Evolutionary conservation across 1,140 invertebrate species (phyloP).

Genomic region (Cherax destructor): DNA sequence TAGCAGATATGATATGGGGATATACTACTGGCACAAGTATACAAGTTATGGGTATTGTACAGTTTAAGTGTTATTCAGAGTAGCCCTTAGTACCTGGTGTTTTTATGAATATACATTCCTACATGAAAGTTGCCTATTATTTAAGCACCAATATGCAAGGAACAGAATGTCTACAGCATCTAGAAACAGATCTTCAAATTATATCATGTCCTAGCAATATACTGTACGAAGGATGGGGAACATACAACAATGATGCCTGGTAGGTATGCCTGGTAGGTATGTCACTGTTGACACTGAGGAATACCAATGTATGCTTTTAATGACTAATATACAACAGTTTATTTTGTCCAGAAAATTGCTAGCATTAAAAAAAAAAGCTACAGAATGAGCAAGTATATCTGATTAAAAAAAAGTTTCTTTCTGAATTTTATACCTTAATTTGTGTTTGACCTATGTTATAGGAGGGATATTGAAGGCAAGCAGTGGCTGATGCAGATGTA

Average conservation of each 20-base stretch:
- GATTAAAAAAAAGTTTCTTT: not conserved
- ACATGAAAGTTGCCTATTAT: not conserved
- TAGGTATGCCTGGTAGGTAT: not conserved
- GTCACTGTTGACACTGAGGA: not conserved
- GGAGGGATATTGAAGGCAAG: constrained; percentile 12
- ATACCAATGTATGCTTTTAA: not conserved
- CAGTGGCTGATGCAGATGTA: not conserved
- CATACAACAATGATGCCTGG: not conserved
- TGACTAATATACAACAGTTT: not conserved
- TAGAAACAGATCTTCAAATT: not conserved
- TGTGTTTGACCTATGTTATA: not conserved
- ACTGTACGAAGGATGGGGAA: not conserved
- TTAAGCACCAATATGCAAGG: not conserved
- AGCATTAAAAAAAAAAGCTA: not conserved
- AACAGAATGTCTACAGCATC: not conserved
- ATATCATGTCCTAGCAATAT: not conserved
- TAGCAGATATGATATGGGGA: not conserved
- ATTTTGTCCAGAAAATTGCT: not conserved
- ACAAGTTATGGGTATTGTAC: too few relatives aligned
- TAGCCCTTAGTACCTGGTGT: not conserved
- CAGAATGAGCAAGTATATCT: not conserved
- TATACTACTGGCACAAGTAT: not conserved
- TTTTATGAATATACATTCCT: not conserved
- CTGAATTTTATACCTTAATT: not conserved
- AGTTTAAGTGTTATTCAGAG: not conserved